These are phyloP conservation scores for Cervus canadensis DNA, from an alignment of 2,113 vertebrate genomes.

Conservation along the genomic window DNA sequence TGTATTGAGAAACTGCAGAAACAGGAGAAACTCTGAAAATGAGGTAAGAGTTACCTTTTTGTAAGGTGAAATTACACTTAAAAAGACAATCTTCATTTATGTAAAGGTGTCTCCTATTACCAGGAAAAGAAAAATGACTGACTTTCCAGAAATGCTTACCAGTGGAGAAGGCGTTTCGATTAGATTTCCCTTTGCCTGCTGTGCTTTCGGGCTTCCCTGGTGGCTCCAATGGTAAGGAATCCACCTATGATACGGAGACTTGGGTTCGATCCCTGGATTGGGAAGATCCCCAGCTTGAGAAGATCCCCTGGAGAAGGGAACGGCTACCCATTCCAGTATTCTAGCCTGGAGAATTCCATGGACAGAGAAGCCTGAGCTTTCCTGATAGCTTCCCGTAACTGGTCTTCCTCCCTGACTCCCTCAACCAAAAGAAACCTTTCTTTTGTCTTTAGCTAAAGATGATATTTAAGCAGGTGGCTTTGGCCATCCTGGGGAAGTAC, in stretches of 20 bases:
- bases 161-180: neutral
- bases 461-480: neutral
- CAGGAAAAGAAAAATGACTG: neutral
- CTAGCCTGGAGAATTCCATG: neutral
- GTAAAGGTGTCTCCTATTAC: neutral
- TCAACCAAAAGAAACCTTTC: neutral
- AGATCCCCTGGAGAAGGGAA: neutral
- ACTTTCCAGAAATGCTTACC: neutral
- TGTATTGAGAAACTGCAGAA: neutral
- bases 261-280: neutral
- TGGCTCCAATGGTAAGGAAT: neutral
- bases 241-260: neutral
- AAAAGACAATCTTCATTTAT: neutral
- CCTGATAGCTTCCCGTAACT: neutral
- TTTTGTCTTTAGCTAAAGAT: neutral
- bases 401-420: neutral
- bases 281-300: neutral
- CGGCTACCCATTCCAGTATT: neutral
- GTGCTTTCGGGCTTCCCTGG: neutral
- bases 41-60: neutral
- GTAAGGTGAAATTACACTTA: neutral
- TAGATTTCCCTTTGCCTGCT: neutral
- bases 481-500: neutral
- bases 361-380: neutral
- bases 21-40: neutral